phyloP scores from a whole-genome alignment of 30 jellyfish, hydroid and myxozoan species.

The Pelagia noctiluca region DNA sequence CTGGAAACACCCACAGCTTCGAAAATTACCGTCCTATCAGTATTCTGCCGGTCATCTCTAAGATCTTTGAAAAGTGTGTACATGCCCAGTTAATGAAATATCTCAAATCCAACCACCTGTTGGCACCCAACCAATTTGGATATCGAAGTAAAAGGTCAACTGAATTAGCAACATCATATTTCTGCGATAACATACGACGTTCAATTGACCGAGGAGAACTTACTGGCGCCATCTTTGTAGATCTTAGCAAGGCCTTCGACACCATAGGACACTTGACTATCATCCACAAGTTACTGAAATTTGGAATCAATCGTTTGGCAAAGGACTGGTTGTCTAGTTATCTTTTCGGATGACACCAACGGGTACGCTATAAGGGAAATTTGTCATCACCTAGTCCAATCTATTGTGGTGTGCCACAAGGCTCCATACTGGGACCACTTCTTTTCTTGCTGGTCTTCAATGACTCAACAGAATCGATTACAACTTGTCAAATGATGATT shows the following conservation, averaged over 20 bases:
- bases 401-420: conserved; percentile 64
- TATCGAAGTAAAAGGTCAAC: conserved; percentile 60
- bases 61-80: conserved; percentile 38
- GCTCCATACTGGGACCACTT: conserved; percentile 63
- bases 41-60: conserved; percentile 51
- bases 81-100: conserved; percentile 43
- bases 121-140: conserved; percentile 61
- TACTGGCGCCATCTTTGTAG: too few relatives aligned
- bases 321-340: conserved; percentile 44
- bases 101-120: conserved; percentile 40
- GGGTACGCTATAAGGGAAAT: conserved; percentile 21
- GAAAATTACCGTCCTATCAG: conserved; percentile 71
- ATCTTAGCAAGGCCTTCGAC: conserved; percentile 73
- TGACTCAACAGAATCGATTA: conserved; percentile 7
- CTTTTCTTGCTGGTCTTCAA: conserved; percentile 34
- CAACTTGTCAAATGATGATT: conserved; percentile 33
- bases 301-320: conserved; percentile 37
- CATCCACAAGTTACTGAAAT: conserved; percentile 48
- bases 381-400: conserved; percentile 39
- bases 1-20: conserved; percentile 34
- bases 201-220: conserved; percentile 60
- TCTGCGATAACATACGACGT: conserved; percentile 61
- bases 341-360: conserved; percentile 35
- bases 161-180: conserved; percentile 69
- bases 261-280: conserved; percentile 50